Conservation (phyloP, 2,797 vertebrate genomes). For the Pelochelys cantorii region DNA sequence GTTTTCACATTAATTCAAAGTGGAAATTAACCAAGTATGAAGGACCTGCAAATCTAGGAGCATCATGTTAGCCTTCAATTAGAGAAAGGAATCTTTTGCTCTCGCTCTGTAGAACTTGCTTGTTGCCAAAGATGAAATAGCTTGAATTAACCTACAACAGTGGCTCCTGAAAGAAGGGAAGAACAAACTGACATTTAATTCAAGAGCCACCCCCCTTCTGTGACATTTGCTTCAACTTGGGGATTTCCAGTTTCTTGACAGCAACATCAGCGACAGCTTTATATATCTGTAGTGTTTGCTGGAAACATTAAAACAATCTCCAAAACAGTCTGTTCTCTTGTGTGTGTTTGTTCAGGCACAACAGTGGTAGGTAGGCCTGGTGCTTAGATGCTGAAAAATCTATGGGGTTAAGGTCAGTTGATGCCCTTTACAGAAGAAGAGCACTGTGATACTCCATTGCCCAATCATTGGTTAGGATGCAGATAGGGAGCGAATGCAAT, state of each 20-base stretch:
- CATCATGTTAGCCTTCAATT: not conserved
- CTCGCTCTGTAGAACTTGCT: not conserved
- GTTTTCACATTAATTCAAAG: not conserved
- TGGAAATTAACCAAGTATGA: not conserved
- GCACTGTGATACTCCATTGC: not conserved
- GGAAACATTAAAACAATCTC: not conserved
- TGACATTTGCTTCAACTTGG: not conserved
- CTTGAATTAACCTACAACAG: not conserved
- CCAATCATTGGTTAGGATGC: not conserved
- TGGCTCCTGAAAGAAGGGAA: not conserved
- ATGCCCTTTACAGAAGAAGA: not conserved
- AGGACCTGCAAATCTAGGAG: not conserved
- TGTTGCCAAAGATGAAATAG: not conserved
- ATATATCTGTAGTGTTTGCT: not conserved
- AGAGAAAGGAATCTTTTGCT: not conserved
- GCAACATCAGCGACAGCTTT: fast-evolving
- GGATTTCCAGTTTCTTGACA: not conserved
- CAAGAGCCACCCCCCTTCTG: not conserved
- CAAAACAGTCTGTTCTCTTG: not conserved
- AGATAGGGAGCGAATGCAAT: not conserved
- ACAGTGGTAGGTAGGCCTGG: not conserved
- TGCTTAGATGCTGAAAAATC: not conserved
- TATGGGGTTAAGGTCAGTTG: not conserved
- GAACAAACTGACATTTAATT: not conserved
- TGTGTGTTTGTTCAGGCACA: not conserved